Conservation (phyloP, 2,113 vertebrate genomes). For the Calidris pugnax region DNA sequence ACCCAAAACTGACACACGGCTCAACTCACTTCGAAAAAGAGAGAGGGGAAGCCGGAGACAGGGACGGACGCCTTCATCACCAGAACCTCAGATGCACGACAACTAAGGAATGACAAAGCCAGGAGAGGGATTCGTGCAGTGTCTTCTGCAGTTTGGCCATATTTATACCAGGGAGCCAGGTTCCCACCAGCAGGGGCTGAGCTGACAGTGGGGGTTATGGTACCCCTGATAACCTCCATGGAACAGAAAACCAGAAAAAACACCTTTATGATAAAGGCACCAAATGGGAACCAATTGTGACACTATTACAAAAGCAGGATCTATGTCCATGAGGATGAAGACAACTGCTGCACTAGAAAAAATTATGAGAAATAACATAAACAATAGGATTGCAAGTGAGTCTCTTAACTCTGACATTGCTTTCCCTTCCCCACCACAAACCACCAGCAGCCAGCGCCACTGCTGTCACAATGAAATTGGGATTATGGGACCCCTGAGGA, state of each 20-base stretch:
- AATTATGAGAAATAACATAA: background rate
- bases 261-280: background rate
- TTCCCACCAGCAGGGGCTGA: background rate
- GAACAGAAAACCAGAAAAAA: background rate
- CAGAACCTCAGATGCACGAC: accelerated
- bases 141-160: background rate
- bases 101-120: accelerated
- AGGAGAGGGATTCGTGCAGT: background rate
- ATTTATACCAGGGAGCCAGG: background rate
- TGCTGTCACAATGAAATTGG: background rate
- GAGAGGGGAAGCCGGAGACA: background rate
- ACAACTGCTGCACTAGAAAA: background rate
- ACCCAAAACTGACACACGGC: background rate
- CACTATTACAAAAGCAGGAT: no score
- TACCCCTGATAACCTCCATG: accelerated
- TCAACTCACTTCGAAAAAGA: background rate
- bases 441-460: background rate
- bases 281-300: accelerated
- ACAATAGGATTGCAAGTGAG: no score
- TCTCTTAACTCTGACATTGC: background rate
- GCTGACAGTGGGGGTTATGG: background rate
- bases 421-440: background rate
- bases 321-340: accelerated
- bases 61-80: background rate
- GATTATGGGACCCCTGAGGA: background rate